Conservation (phyloP, 1,140 invertebrate genomes). For the Mizuhopecten yessoensis region DNA sequence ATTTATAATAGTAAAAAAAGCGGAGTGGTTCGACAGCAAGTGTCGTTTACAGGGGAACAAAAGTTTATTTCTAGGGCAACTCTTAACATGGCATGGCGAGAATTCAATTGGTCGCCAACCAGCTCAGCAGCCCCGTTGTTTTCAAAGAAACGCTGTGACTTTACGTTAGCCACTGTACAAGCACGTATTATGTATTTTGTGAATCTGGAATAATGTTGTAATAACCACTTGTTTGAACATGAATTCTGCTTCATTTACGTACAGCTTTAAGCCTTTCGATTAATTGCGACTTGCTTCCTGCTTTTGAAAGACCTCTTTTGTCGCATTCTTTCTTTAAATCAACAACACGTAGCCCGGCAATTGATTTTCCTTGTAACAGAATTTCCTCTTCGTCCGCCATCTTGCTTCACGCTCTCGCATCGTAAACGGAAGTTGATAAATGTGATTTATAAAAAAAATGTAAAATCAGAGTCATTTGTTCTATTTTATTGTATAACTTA, state of each 20-base stretch:
- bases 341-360: slow-evolving; percentile 81
- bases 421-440: background rate
- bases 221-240: background rate
- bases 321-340: slow-evolving; percentile 83
- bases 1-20: too few species aligned
- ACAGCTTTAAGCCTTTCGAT: slow-evolving; percentile 82
- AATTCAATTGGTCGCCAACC: too few species aligned
- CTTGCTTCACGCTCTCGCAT: slow-evolving; percentile 63
- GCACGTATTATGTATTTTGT: too few species aligned
- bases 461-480: background rate
- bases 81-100: too few species aligned
- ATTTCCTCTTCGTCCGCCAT: slow-evolving; percentile 83
- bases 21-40: too few species aligned
- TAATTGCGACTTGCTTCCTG: slow-evolving; percentile 82
- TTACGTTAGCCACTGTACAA: too few species aligned
- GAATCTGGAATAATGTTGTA: too few species aligned
- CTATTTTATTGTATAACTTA: background rate
- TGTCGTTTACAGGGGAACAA: too few species aligned
- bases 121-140: too few species aligned
- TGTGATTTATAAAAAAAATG: background rate
- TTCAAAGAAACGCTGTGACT: too few species aligned
- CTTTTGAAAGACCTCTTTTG: slow-evolving; percentile 82
- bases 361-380: slow-evolving; percentile 76
- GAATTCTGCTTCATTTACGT: slow-evolving; percentile 56
- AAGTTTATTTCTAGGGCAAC: too few species aligned